Conservation (phyloP, 2,113 vertebrate genomes). For the Tichodroma muraria region DNA sequence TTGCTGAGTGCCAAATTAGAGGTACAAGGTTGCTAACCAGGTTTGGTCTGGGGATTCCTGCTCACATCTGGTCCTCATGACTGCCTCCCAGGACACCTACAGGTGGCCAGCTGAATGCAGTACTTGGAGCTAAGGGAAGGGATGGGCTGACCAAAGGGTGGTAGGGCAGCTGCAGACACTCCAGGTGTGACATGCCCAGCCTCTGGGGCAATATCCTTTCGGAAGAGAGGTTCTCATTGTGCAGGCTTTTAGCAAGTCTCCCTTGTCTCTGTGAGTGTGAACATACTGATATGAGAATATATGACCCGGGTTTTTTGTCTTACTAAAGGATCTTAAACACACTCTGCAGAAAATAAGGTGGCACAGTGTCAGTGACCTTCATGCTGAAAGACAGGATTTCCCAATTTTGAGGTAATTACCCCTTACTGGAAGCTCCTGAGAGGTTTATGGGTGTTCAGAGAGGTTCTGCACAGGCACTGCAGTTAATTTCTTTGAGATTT, state of each 20-base stretch:
- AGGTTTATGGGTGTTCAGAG: background rate
- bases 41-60: background rate
- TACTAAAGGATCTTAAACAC: background rate
- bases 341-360: background rate
- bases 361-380: constrained; percentile 12
- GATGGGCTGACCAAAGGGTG: background rate
- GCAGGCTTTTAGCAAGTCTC: constrained; percentile 1
- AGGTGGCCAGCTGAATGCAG: background rate
- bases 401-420: constrained; percentile 3
- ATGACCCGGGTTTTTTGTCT: background rate
- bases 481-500: background rate
- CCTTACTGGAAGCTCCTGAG: background rate
- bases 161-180: background rate
- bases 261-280: background rate
- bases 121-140: background rate
- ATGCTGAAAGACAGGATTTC: constrained; percentile 5
- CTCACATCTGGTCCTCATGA: background rate
- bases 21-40: background rate
- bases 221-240: background rate
- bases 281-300: background rate
- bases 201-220: background rate
- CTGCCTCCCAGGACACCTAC: background rate
- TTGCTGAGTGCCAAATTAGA: constrained; percentile 1
- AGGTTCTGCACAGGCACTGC: background rate
- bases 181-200: accelerated